Conservation (phyloP, 64 coral and sea anemone species). For the Hydrozoanthus tunicans region DNA sequence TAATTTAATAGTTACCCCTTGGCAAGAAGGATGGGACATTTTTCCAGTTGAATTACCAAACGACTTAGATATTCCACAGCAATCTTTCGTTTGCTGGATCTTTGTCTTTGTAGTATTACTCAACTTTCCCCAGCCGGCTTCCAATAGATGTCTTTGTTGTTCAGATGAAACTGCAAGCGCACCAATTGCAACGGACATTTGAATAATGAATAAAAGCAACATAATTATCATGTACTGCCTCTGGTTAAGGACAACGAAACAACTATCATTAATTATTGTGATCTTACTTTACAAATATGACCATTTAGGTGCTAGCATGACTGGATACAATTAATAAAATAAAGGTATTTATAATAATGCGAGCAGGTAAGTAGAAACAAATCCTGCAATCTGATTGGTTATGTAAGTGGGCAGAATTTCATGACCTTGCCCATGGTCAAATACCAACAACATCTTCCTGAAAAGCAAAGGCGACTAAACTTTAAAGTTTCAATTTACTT, state of each 20-base stretch:
- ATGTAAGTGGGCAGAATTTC: too few relatives aligned
- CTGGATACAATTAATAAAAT: too few relatives aligned
- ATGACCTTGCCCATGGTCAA: too few relatives aligned
- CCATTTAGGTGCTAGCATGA: neutral
- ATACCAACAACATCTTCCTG: too few relatives aligned
- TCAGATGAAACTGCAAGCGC: constrained; percentile 79
- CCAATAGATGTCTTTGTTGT: constrained; percentile 79
- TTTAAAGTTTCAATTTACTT: too few relatives aligned
- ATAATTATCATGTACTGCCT: constrained; percentile 92
- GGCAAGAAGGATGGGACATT: constrained; percentile 68
- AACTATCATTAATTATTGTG: neutral
- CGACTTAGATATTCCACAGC: constrained; percentile 81
- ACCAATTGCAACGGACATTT: constrained; percentile 92
- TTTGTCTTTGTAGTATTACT: constrained; percentile 50
- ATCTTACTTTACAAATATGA: neutral
- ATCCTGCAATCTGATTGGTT: too few relatives aligned
- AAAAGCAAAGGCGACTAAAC: too few relatives aligned
- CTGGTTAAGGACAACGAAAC: constrained; percentile 54
- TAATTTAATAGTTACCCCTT: constrained; percentile 43
- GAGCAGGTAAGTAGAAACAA: too few relatives aligned
- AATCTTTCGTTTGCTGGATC: constrained; percentile 71
- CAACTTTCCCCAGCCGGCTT: constrained; percentile 81
- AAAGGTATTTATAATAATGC: too few relatives aligned
- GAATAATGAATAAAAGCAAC: constrained; percentile 87
- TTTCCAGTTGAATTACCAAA: neutral